A percentile compares a stretch with the other conserved stretches of the same genome.
Conservation (phyloP, 2,113 vertebrate genomes). For the Trogon surrucura region DNA sequence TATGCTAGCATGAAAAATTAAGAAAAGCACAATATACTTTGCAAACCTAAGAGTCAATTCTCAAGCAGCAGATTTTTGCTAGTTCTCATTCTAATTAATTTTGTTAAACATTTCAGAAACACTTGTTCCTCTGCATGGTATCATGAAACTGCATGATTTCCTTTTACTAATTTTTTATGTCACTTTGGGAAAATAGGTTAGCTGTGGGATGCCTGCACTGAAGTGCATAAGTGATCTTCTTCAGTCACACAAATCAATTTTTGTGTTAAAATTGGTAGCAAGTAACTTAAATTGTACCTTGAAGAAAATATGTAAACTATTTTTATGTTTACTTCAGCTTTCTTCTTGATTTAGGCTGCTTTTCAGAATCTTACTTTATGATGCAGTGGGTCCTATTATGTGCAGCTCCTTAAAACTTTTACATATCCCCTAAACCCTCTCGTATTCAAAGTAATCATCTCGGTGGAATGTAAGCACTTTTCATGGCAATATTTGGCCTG, state of each 20-base stretch:
- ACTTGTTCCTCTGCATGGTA: constrained; percentile 42
- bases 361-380: background rate
- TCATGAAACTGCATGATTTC: constrained; percentile 48
- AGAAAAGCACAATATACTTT: background rate
- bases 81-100: constrained; percentile 26
- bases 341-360: background rate
- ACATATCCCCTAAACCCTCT: background rate
- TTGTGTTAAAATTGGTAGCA: background rate
- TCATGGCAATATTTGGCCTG: background rate
- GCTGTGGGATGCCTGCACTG: constrained; percentile 22
- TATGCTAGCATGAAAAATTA: background rate
- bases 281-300: background rate
- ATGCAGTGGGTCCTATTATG: background rate
- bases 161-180: constrained; percentile 47
- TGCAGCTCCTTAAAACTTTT: constrained; percentile 9
- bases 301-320: background rate
- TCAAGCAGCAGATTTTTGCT: background rate
- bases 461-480: background rate
- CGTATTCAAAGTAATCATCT: constrained; percentile 14
- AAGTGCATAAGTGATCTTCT: background rate
- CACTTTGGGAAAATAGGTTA: constrained; percentile 53
- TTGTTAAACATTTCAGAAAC: constrained; percentile 12
- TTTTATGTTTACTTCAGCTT: background rate
- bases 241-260: constrained; percentile 1
- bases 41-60: background rate